A percentile compares a stretch with the other conserved stretches of the same genome.
phyloP scores from a whole-genome alignment of 2,797 vertebrate genomes.

The Propithecus deckenii region DNA sequence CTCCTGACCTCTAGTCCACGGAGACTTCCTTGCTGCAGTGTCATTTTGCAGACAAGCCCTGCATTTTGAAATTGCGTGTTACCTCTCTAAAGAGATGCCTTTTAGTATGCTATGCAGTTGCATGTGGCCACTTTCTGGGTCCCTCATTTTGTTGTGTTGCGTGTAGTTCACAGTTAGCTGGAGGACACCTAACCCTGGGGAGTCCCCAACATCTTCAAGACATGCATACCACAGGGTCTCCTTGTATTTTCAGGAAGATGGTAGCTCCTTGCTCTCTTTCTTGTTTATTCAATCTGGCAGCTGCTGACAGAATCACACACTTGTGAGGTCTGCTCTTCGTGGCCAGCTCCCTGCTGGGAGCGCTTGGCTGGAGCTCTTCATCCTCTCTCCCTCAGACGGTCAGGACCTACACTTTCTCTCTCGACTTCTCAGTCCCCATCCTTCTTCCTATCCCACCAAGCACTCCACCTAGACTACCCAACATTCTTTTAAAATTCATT shows the following conservation, averaged over 20 bases:
- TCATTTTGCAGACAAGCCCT: not conserved
- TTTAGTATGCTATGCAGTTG: not conserved
- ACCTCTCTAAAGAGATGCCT: not conserved
- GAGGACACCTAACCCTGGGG: not conserved
- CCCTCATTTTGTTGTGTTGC: not conserved
- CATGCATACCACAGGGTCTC: not conserved
- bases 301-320: not conserved
- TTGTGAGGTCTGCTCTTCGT: not conserved
- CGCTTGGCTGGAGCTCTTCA: not conserved
- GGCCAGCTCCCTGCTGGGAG: not conserved
- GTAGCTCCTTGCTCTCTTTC: not conserved
- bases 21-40: not conserved
- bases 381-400: not conserved
- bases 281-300: not conserved
- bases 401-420: not conserved
- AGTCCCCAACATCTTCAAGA: not conserved
- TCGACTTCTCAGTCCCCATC: conserved; percentile 31
- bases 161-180: not conserved
- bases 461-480: not conserved
- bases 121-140: too few relatives aligned
- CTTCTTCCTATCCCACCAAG: not conserved
- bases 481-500: not conserved
- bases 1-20: not conserved
- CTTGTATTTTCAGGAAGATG: not conserved
- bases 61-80: not conserved